phyloP scores from a whole-genome alignment of 2,113 vertebrate genomes.

The Dascyllus trimaculatus region DNA sequence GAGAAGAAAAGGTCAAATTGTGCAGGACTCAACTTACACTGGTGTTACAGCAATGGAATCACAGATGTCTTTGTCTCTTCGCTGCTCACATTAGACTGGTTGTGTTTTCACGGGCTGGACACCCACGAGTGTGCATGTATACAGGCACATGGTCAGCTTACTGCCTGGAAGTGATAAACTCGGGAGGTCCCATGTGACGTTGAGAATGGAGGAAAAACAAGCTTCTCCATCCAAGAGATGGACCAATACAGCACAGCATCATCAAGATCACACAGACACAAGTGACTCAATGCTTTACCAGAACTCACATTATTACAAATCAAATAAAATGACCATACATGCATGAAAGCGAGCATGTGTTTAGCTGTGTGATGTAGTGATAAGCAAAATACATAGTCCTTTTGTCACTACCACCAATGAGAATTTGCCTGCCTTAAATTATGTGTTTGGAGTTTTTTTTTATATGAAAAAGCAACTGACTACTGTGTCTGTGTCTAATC shows the following conservation, averaged over 20 bases:
- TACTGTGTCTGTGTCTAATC: conserved; percentile 50
- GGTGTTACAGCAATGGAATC: conserved; percentile 36
- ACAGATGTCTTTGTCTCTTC: conserved; percentile 50
- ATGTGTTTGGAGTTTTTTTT: neutral
- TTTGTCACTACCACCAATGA: conserved; percentile 4
- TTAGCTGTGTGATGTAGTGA: neutral
- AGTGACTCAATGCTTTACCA: conserved; percentile 24
- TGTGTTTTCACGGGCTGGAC: conserved; percentile 29
- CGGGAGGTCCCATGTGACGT: conserved; percentile 30
- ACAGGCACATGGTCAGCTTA: conserved; percentile 24
- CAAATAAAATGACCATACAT: conserved; percentile 14
- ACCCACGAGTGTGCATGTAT: conserved; percentile 20
- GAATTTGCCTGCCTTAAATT: conserved; percentile 7
- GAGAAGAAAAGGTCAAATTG: conserved; percentile 63
- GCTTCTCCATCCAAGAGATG: conserved; percentile 41
- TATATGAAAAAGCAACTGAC: conserved; percentile 15
- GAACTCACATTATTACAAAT: conserved; percentile 28
- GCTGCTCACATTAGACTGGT: conserved; percentile 11
- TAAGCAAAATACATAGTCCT: neutral
- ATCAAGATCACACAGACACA: conserved; percentile 32
- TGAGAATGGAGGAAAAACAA: conserved; percentile 39
- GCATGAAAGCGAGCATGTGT: conserved; percentile 9
- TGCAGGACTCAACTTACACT: conserved; percentile 35
- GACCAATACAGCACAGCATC: conserved; percentile 24
- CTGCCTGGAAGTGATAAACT: conserved; percentile 57